phyloP scores from a whole-genome alignment of 2,797 vertebrate genomes.

The Gambelia wislizenii region DNA sequence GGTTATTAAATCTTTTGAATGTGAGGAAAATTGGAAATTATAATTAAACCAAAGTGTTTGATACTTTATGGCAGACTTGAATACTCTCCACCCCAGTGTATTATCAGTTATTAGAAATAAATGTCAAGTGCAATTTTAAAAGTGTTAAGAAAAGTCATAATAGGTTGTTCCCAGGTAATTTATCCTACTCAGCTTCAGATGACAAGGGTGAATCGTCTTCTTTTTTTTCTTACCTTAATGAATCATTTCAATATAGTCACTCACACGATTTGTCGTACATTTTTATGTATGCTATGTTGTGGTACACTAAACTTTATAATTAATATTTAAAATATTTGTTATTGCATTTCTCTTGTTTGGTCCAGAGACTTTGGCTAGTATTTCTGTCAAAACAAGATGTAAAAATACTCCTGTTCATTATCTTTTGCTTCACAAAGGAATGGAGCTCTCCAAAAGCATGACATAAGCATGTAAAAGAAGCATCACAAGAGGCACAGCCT shows the following conservation, averaged over 20 bases:
- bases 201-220: constrained; percentile 63
- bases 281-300: constrained; percentile 61
- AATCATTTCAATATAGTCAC: constrained; percentile 71
- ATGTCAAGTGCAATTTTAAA: constrained; percentile 71
- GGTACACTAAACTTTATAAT: constrained; percentile 57
- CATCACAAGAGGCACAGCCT: not conserved
- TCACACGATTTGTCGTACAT: constrained; percentile 55
- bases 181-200: constrained; percentile 59
- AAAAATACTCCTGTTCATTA: not conserved
- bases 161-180: constrained; percentile 57
- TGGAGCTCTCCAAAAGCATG: constrained; percentile 6
- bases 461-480: not conserved
- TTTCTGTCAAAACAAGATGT: constrained; percentile 12
- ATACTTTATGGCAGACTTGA: constrained; percentile 43
- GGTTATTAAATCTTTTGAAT: constrained; percentile 59
- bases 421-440: not conserved
- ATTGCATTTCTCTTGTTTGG: constrained; percentile 57
- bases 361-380: constrained; percentile 46
- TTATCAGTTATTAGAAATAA: constrained; percentile 73
- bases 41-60: constrained; percentile 65
- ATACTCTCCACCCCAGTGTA: constrained; percentile 55
- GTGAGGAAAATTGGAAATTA: constrained; percentile 56
- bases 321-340: constrained; percentile 67
- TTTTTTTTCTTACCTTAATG: constrained; percentile 65
- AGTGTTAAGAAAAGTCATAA: constrained; percentile 67